Evolutionary conservation across 2,113 vertebrate species (phyloP).

Genomic region (Toxostoma redivivum): DNA sequence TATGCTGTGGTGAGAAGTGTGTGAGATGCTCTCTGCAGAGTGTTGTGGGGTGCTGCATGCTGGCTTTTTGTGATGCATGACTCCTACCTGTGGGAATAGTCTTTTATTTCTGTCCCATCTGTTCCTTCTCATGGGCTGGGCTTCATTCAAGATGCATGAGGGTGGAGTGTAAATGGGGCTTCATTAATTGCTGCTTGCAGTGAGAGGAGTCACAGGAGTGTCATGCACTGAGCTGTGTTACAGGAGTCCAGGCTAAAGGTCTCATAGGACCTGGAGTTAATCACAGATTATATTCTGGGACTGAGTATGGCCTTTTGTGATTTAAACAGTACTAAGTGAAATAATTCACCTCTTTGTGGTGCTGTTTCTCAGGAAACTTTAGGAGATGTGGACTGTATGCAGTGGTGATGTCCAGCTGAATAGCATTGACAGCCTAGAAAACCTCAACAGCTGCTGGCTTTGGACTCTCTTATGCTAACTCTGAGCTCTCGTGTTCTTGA

Average conservation of each 20-base stretch:
- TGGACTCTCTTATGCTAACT: neutral
- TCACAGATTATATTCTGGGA: neutral
- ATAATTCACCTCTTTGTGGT: neutral
- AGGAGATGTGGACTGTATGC: neutral
- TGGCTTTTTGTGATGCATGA: neutral
- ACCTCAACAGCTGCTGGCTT: neutral
- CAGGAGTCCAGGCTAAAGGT: neutral
- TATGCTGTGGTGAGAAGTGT: neutral
- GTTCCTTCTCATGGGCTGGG: neutral
- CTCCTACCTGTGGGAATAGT: neutral
- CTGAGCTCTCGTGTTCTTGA: neutral
- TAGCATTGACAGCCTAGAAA: neutral
- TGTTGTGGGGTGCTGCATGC: neutral
- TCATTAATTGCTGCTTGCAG: neutral
- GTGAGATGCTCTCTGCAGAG: neutral
- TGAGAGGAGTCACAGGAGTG: neutral
- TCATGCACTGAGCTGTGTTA: neutral
- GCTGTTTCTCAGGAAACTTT: neutral
- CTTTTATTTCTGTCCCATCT: neutral
- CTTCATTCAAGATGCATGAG: neutral
- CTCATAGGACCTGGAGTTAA: neutral
- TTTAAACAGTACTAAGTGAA: neutral
- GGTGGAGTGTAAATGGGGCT: neutral
- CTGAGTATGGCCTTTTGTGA: neutral
- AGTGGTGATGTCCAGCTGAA: neutral